phyloP scores from a whole-genome alignment of 2,888 invertebrate genomes.

The Campoplex capitator region DNA sequence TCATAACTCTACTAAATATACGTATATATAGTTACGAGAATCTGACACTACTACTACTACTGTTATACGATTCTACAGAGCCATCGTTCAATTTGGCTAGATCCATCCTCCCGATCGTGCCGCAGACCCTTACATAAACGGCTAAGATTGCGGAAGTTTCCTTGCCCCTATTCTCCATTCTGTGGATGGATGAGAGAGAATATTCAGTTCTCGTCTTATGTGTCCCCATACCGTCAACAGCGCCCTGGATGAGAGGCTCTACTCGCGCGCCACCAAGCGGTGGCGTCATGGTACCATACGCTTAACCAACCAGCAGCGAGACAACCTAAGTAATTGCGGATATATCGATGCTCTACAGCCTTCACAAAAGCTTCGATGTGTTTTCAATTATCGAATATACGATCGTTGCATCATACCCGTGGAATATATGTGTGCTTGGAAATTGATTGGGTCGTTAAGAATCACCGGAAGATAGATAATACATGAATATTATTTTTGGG shows the following conservation, averaged over 20 bases:
- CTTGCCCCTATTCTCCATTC: neutral
- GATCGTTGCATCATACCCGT: neutral
- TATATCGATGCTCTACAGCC: constrained; percentile 45
- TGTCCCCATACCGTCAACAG: neutral
- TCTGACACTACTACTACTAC: neutral
- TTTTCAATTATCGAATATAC: constrained; percentile 13
- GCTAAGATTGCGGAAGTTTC: constrained; percentile 61
- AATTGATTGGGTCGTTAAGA: constrained; percentile 32
- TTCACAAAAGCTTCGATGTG: neutral
- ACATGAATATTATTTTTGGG: constrained; percentile 28
- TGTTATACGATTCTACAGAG: constrained; percentile 45
- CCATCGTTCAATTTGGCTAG: constrained; percentile 68
- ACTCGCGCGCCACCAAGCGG: constrained; percentile 22
- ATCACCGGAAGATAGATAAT: constrained; percentile 3
- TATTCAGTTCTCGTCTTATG: constrained; percentile 28
- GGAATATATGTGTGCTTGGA: constrained; percentile 23
- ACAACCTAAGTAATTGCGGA: constrained; percentile 40
- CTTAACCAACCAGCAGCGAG: constrained; percentile 16
- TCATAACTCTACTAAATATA: constrained; percentile 44
- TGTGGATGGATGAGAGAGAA: neutral
- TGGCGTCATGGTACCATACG: constrained; percentile 35
- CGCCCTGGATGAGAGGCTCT: neutral
- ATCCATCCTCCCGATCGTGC: constrained; percentile 42
- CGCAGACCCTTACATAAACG: constrained; percentile 20
- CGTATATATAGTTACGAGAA: constrained; percentile 25